Conservation (phyloP, 2,113 vertebrate genomes). For the Atrichornis clamosus region DNA sequence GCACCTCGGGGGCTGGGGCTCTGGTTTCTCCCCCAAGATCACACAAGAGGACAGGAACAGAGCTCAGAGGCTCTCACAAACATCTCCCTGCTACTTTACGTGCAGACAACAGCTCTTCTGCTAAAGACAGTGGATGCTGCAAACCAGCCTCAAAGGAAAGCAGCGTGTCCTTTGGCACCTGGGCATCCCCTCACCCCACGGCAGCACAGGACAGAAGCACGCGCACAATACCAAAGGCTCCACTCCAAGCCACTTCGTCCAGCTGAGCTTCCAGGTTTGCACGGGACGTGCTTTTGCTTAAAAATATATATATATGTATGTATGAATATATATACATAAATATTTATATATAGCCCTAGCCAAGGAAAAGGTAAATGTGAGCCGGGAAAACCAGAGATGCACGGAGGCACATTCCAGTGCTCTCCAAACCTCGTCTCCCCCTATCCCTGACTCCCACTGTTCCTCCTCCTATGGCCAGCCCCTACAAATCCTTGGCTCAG, state of each 20-base stretch:
- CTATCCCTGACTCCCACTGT: neutral
- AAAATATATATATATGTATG: conserved; percentile 16
- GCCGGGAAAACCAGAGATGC: neutral
- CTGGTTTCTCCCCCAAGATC: neutral
- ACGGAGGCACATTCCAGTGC: neutral
- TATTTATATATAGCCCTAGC: conserved; percentile 30
- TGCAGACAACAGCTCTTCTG: neutral
- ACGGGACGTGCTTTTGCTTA: neutral
- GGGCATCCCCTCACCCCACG: neutral
- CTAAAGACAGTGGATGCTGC: neutral
- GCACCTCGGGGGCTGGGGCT: fast-evolving
- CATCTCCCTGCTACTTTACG: neutral
- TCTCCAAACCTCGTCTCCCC: neutral
- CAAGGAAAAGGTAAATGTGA: neutral
- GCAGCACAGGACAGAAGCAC: neutral
- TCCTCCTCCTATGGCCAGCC: conserved; percentile 25
- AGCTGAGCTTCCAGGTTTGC: neutral
- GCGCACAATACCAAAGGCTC: neutral
- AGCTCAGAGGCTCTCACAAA: neutral
- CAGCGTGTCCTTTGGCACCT: neutral
- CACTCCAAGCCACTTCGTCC: neutral
- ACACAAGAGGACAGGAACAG: neutral
- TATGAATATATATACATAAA: conserved; percentile 51
- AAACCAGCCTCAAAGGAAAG: neutral
- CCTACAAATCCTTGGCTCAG: conserved; percentile 54